Percentiles rank a stretch among this genome's conserved stretches.
phyloP scores from a whole-genome alignment of 2,113 vertebrate genomes.

The Chaetura pelagica region DNA sequence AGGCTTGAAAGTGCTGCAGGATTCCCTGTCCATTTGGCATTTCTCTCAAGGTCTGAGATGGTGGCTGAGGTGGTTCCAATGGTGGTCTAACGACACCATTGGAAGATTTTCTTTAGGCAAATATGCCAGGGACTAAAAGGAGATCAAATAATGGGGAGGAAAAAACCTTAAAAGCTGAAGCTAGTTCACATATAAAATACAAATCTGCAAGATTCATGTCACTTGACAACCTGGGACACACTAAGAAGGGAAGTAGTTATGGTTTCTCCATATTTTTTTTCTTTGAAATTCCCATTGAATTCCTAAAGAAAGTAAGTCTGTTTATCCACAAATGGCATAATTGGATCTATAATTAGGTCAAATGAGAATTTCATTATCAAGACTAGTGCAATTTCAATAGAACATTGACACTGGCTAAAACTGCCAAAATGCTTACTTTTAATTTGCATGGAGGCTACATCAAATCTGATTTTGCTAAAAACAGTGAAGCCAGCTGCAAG shows the following conservation, averaged over 20 bases:
- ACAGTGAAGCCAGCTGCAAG: slow-evolving; percentile 88
- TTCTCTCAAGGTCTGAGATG: neutral
- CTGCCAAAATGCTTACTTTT: slow-evolving; percentile 82
- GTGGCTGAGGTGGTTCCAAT: too few relatives aligned
- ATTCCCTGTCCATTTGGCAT: neutral
- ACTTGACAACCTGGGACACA: neutral
- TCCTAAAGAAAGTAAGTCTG: neutral
- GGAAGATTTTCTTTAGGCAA: neutral
- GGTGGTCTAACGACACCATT: neutral
- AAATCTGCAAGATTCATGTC: neutral
- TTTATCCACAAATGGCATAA: neutral
- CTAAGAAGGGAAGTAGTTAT: neutral
- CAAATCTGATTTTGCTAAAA: slow-evolving; percentile 92
- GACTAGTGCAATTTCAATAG: neutral
- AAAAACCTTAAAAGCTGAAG: neutral
- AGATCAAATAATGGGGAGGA: neutral
- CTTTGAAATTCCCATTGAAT: neutral
- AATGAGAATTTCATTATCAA: neutral
- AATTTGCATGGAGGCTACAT: slow-evolving; percentile 88
- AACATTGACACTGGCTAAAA: neutral
- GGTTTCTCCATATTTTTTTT: neutral
- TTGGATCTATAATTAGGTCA: neutral
- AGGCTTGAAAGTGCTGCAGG: neutral
- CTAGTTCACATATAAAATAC: neutral
- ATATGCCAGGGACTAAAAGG: neutral